Evolutionary conservation across 1,140 invertebrate genomes (phyloP).

Genomic region (Calycopis cecrops): DNA sequence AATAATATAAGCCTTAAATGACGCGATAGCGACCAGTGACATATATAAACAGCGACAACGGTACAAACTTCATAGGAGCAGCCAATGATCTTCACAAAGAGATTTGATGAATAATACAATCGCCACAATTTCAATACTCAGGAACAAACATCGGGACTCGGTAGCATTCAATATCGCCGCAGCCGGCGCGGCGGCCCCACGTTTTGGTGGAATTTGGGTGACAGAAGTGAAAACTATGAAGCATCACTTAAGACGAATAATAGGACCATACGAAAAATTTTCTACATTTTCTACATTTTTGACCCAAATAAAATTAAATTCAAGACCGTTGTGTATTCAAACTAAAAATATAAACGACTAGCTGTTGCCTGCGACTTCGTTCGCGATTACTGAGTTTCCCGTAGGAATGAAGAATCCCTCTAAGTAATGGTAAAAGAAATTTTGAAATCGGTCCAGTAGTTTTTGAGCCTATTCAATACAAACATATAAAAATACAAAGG

Average conservation of each 20-base stretch:
- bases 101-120: not conserved
- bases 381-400: too few relatives aligned
- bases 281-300: constrained; percentile 26
- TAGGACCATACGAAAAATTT: constrained; percentile 27
- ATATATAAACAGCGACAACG: constrained; percentile 7
- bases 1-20: too few relatives aligned
- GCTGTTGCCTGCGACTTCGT: too few relatives aligned
- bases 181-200: constrained; percentile 11
- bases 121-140: constrained; percentile 8
- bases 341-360: constrained; percentile 13
- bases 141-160: constrained; percentile 14
- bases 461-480: too few relatives aligned
- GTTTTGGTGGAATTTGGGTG: constrained; percentile 30
- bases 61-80: constrained; percentile 12
- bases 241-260: constrained; percentile 20
- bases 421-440: too few relatives aligned
- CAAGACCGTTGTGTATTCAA: constrained; percentile 14
- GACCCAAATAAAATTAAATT: constrained; percentile 23
- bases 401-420: too few relatives aligned
- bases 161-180: constrained; percentile 34
- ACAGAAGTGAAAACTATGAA: too few relatives aligned
- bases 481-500: too few relatives aligned
- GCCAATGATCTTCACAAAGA: not conserved
- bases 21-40: not conserved
- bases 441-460: too few relatives aligned